Evolutionary conservation across 2,888 invertebrate species (phyloP), one percentile per base, ranked within the genome.

Genomic region (Eurois occulta): DNA sequence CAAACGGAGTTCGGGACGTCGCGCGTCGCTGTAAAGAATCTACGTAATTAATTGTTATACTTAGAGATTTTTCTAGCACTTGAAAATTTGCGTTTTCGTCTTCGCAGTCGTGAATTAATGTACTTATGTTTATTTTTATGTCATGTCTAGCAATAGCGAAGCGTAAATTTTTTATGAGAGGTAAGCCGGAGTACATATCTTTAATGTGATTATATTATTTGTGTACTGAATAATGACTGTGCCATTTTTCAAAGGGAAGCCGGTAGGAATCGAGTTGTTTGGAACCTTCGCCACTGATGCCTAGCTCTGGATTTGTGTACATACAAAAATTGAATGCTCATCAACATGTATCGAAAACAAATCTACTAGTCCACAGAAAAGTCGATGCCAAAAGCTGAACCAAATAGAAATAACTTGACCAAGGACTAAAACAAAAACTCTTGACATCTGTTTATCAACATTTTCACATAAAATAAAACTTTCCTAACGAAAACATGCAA

Each of bases 401-500:
- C 21, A 75, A 16, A 46, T 74, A 58, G 0, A 48, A 46, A 48
- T n/a, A n/a, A 76, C 11, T 64, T n/a, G 24, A 46, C 62, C 32
- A 62, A 78, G 41, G 41, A 41, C 58, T 38, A 11, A 66, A 78
- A 16, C 1, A 60, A 41, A 48, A 24, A n/a, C 32, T 35, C 3
- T 67, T n/a, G 32, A 58, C 38, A n/a, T 41, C n/a, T 60, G 32
- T 78, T 38, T 78, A 48, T 41, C 58, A 68, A 46, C 38, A 58
- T 60, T 35, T 38, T 35, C 32, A 32, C 69, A 60, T 48, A 38
- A 46, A 43, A 41, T n/a, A 58, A 52, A 43, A 69, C 13, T 62
- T 62, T 60, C 24, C 60, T 48, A 18, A 3, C 21, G 18, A 58
- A 41, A 77, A 68, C 60, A 48, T 41, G n/a, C 58, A 79, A 77